Evolutionary conservation across 2,888 invertebrate genomes (phyloP).

Genomic region (Pristionchus fissidentatus): DNA sequence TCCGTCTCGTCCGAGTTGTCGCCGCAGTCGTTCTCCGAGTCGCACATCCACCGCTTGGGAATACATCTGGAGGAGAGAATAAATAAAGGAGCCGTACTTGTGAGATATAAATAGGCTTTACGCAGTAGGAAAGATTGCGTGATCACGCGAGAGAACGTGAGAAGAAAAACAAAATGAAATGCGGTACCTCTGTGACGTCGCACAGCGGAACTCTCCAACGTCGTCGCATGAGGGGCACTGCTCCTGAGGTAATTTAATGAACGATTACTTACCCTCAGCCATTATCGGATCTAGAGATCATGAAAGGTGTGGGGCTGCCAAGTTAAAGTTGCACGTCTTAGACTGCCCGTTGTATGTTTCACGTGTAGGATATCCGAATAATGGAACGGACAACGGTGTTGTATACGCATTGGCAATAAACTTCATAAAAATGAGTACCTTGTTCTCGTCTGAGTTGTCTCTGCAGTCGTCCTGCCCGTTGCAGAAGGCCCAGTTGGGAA

Average conservation of each 20-base stretch:
- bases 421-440: too few species aligned
- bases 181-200: constrained; percentile 57
- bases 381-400: neutral
- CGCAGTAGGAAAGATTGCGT: too few species aligned
- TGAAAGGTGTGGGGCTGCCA: too few species aligned
- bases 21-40: constrained; percentile 89
- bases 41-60: constrained; percentile 82
- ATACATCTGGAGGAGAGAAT: constrained; percentile 78
- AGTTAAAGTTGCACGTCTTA: too few species aligned
- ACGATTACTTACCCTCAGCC: neutral
- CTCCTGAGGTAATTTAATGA: constrained; percentile 50
- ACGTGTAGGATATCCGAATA: neutral
- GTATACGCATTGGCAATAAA: neutral
- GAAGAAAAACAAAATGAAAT: neutral
- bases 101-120: too few species aligned
- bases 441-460: constrained; percentile 90
- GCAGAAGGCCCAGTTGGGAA: constrained; percentile 97
- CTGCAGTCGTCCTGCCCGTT: constrained; percentile 92
- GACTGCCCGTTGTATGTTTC: neutral
- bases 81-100: too few species aligned
- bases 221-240: constrained; percentile 85
- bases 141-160: neutral
- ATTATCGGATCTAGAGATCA: too few species aligned
- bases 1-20: constrained; percentile 86
- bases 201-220: constrained; percentile 91